A percentile compares a stretch with the other conserved stretches of the same genome.
These are phyloP conservation scores for Myoxocephalus aenaeus DNA, from an alignment of 2,797 vertebrate genomes.

Conservation along the genomic window DNA sequence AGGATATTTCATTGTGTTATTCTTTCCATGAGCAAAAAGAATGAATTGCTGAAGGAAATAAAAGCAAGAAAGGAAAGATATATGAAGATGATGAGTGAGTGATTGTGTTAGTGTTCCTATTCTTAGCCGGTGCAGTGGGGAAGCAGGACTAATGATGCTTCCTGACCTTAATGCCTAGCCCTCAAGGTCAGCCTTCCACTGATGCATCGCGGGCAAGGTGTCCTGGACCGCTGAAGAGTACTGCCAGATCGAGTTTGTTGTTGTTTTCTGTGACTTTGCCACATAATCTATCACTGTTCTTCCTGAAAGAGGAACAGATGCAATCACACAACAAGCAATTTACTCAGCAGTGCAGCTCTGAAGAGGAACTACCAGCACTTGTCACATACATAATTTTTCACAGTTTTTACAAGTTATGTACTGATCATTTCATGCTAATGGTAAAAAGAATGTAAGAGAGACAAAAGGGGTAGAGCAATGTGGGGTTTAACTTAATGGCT, in stretches of 20 bases:
- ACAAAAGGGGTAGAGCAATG: not conserved
- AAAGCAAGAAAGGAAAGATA: slow-evolving; percentile 30
- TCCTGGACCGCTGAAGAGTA: slow-evolving; percentile 67
- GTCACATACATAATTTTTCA: slow-evolving; percentile 25
- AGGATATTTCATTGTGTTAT: slow-evolving; percentile 23
- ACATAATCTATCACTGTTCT: slow-evolving; percentile 75
- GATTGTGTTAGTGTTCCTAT: slow-evolving; percentile 67
- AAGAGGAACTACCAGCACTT: slow-evolving; percentile 20
- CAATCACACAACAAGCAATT: slow-evolving; percentile 56
- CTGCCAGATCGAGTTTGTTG: slow-evolving; percentile 76
- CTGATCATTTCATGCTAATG: slow-evolving; percentile 27
- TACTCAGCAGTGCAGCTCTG: slow-evolving; percentile 40
- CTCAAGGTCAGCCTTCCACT: slow-evolving; percentile 82
- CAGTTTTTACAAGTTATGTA: slow-evolving; percentile 25
- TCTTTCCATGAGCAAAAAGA: slow-evolving; percentile 10
- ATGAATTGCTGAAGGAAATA: slow-evolving; percentile 28
- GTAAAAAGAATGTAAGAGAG: slow-evolving; percentile 22
- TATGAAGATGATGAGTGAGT: slow-evolving; percentile 59
- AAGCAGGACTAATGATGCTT: slow-evolving; percentile 79
- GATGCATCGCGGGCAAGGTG: slow-evolving; percentile 81
- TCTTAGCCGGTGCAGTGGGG: slow-evolving; percentile 66
- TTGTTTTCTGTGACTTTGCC: slow-evolving; percentile 80
- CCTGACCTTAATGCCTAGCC: slow-evolving; percentile 74
- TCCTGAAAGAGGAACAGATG: slow-evolving; percentile 65
- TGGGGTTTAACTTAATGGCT: not conserved